Percentiles rank a stretch among this genome's conserved stretches.
Evolutionary conservation across 1,140 invertebrate genomes (phyloP).

Genomic region (Drosophila ficusphila): DNA sequence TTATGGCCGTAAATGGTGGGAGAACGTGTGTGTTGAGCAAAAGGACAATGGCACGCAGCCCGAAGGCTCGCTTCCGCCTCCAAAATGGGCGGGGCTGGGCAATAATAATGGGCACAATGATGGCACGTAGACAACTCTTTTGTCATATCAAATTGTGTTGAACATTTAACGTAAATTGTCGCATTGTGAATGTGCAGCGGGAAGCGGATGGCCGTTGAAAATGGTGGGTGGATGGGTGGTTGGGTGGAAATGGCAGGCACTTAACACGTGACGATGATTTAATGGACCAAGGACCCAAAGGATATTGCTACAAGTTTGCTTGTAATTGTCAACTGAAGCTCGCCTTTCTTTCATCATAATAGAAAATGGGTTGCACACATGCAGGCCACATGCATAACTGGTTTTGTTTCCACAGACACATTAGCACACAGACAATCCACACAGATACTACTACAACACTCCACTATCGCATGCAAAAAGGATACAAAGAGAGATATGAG

Average conservation of each 20-base stretch:
- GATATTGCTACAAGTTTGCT: slow-evolving; percentile 55
- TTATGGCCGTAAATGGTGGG: slow-evolving; percentile 46
- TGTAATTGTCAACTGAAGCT: slow-evolving; percentile 46
- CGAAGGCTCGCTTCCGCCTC: slow-evolving; percentile 27
- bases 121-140: slow-evolving; percentile 80
- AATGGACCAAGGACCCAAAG: slow-evolving; percentile 25
- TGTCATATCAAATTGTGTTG: slow-evolving; percentile 79
- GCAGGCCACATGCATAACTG: slow-evolving; percentile 19
- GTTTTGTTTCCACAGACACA: slow-evolving; percentile 11
- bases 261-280: slow-evolving; percentile 61
- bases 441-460: too few relatives aligned
- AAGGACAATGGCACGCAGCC: slow-evolving; percentile 61
- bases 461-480: slow-evolving; percentile 5
- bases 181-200: slow-evolving; percentile 48
- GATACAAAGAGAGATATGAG: not conserved
- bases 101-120: slow-evolving; percentile 70
- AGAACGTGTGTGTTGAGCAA: slow-evolving; percentile 18
- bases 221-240: not conserved
- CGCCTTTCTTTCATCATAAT: slow-evolving; percentile 33
- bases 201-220: not conserved
- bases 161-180: slow-evolving; percentile 81
- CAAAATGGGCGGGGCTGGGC: slow-evolving; percentile 42
- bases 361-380: slow-evolving; percentile 35
- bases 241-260: slow-evolving; percentile 57
- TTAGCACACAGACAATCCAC: not conserved